A percentile compares a stretch with the other conserved stretches of the same genome.
These are phyloP conservation scores for Phalera bucephala DNA, from an alignment of 2,888 invertebrate genomes.

Conservation along the genomic window DNA sequence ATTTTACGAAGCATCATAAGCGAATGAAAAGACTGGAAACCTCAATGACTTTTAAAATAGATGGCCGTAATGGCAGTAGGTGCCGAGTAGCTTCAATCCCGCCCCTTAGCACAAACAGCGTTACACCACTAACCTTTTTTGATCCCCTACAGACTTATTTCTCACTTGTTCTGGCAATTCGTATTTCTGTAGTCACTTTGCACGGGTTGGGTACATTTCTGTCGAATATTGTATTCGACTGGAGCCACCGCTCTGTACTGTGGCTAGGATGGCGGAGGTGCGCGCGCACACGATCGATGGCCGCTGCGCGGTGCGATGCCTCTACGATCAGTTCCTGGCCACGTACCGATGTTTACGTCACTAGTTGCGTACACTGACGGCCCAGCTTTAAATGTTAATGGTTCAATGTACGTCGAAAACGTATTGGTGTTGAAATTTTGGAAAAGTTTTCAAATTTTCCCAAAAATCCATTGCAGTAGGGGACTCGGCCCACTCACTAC, in stretches of 20 bases:
- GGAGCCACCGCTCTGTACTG: conserved; percentile 56
- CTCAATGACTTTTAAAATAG: background rate
- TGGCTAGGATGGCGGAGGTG: conserved; percentile 66
- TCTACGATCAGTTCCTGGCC: conserved; percentile 57
- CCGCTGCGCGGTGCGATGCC: conserved; percentile 68
- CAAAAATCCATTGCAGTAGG: no score
- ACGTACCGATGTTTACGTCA: conserved; percentile 76
- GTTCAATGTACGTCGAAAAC: conserved; percentile 45
- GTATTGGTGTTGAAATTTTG: conserved; percentile 18
- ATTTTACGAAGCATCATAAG: background rate
- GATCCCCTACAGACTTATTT: conserved; percentile 28
- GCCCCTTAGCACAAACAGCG: conserved; percentile 2
- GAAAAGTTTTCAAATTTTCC: no score
- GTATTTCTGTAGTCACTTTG: conserved; percentile 59
- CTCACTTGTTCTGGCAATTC: conserved; percentile 38
- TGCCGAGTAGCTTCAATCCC: conserved; percentile 15
- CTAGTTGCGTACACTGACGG: conserved; percentile 76
- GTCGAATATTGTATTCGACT: conserved; percentile 67
- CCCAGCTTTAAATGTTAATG: conserved; percentile 47
- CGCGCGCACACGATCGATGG: conserved; percentile 80
- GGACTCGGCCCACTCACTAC: conserved; percentile 4
- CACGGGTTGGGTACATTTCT: conserved; percentile 76
- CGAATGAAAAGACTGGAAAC: background rate
- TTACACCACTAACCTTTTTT: conserved; percentile 49
- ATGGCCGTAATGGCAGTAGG: conserved; percentile 17